These are phyloP conservation scores for Drosophila tripunctata DNA, from an alignment of 2,888 invertebrate species.

Conservation along the genomic window DNA sequence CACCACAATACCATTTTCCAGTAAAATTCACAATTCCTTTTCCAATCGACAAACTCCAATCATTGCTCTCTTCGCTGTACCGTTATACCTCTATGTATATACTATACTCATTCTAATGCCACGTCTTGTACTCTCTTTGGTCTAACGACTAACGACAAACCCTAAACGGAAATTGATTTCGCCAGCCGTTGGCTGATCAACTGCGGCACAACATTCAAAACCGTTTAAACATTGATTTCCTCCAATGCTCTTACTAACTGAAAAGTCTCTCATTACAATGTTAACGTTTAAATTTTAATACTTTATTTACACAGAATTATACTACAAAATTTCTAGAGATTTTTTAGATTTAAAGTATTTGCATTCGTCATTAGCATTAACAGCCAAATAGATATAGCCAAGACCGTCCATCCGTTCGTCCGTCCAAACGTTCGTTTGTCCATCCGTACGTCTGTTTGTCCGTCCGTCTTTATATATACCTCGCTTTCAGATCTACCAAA, in stretches of 20 bases:
- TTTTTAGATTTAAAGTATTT: too few species aligned
- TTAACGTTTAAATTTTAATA: too few species aligned
- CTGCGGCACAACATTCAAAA: constrained; percentile 30
- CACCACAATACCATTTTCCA: constrained; percentile 1
- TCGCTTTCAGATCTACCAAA: too few species aligned
- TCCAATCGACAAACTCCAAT: not conserved
- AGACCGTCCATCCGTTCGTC: too few species aligned
- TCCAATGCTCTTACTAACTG: not conserved
- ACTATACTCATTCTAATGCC: not conserved
- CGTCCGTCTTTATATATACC: too few species aligned
- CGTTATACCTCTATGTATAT: not conserved
- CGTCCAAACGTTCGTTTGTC: too few species aligned
- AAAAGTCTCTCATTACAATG: not conserved
- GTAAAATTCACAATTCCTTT: not conserved
- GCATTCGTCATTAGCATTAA: too few species aligned
- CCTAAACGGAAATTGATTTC: constrained; percentile 71
- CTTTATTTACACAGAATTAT: too few species aligned
- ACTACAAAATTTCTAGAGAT: too few species aligned
- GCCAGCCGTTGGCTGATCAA: constrained; percentile 64
- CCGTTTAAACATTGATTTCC: constrained; percentile 45
- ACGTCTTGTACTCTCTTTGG: constrained; percentile 6
- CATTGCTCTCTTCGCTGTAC: not conserved
- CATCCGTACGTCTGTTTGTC: too few species aligned
- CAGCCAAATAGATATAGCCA: too few species aligned
- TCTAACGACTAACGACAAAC: constrained; percentile 47